Conservation (phyloP, 2,888 invertebrate species). For the Acleris sparsana region DNA sequence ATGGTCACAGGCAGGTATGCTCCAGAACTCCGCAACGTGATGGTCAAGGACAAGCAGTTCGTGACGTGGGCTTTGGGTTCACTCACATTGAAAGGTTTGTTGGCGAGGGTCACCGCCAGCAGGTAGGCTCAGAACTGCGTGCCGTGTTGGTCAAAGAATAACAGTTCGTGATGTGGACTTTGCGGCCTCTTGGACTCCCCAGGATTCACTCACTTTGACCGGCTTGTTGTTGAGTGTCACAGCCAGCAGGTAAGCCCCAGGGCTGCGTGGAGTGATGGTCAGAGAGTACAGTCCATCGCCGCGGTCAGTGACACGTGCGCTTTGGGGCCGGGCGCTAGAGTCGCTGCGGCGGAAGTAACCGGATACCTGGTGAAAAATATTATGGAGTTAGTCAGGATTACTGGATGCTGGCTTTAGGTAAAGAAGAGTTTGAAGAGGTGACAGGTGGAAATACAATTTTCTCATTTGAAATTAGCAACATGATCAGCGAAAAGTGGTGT, state of each 20-base stretch:
- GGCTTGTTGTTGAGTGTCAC: constrained; percentile 86
- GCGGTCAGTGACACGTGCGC: constrained; percentile 83
- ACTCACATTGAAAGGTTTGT: constrained; percentile 79
- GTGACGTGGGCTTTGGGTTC: constrained; percentile 68
- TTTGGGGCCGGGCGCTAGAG: constrained; percentile 66
- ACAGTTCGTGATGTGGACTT: constrained; percentile 73
- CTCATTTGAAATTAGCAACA: too few relatives aligned
- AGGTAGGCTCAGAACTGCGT: too few relatives aligned
- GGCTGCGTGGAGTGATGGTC: constrained; percentile 84
- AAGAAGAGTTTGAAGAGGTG: too few relatives aligned
- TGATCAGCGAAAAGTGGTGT: too few relatives aligned
- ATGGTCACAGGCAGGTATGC: constrained; percentile 67
- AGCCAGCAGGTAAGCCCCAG: constrained; percentile 85
- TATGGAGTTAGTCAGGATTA: not conserved
- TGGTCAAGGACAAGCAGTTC: constrained; percentile 68
- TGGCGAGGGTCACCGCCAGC: constrained; percentile 23
- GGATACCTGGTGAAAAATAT: constrained; percentile 61
- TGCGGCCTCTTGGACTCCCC: constrained; percentile 52
- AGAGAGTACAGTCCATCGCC: constrained; percentile 86
- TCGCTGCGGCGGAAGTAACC: constrained; percentile 78
- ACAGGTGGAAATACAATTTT: too few relatives aligned
- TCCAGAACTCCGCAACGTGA: too few relatives aligned
- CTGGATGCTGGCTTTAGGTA: too few relatives aligned
- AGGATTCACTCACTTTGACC: constrained; percentile 79
- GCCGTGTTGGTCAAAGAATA: constrained; percentile 63